A percentile compares a stretch with the other conserved stretches of the same genome.
These are phyloP conservation scores for Procavia capensis DNA, from an alignment of 2,113 vertebrate genomes.

Conservation along the genomic window DNA sequence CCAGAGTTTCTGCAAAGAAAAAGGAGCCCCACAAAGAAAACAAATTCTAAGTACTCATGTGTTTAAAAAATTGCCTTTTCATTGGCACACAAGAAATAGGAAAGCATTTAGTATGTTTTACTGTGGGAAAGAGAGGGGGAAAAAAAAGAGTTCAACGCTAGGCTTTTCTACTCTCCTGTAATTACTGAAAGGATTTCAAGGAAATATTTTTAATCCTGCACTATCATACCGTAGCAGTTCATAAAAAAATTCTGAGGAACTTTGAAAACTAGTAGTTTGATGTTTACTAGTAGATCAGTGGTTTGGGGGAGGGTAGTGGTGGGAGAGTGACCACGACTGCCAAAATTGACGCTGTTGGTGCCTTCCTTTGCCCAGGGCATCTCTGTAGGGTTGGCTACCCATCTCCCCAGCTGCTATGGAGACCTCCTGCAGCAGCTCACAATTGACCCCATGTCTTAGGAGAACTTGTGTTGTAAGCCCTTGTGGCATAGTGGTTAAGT, in stretches of 20 bases:
- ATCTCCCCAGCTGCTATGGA: neutral
- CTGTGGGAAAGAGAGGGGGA: neutral
- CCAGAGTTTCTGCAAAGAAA: no score
- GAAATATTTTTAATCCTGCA: neutral
- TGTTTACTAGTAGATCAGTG: neutral
- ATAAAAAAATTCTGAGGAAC: neutral
- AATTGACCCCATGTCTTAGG: neutral
- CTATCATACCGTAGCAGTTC: neutral
- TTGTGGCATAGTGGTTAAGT: no score
- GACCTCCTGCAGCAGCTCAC: neutral
- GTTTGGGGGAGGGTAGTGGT: no score
- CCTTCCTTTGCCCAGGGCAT: neutral
- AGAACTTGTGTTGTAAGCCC: no score
- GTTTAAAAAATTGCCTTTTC: neutral
- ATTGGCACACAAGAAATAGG: neutral
- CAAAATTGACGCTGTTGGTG: neutral
- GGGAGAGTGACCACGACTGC: neutral
- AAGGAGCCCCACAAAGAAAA: neutral
- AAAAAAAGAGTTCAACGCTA: no score
- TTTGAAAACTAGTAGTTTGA: neutral
- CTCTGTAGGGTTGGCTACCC: no score
- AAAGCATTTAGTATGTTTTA: neutral
- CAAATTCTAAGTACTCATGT: neutral
- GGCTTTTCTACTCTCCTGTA: neutral
- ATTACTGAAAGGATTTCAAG: neutral